These are phyloP conservation scores for Lordiphosa clarofinis DNA, from an alignment of 1,140 invertebrate genomes.

Conservation along the genomic window DNA sequence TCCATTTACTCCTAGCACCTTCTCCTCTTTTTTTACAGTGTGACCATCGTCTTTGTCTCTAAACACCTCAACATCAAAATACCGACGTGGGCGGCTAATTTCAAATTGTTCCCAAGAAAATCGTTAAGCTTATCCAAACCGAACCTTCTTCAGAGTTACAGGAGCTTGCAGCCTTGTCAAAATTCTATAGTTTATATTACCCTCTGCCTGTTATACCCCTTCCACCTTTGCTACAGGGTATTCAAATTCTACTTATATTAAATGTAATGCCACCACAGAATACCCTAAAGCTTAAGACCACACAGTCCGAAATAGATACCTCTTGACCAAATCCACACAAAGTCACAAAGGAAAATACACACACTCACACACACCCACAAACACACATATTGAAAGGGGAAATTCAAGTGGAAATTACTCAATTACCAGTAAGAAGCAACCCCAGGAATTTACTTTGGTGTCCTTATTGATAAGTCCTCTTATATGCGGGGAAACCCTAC, in stretches of 20 bases:
- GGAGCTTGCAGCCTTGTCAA: too few relatives aligned
- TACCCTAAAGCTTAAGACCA: slow-evolving; percentile 10
- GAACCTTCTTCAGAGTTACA: too few relatives aligned
- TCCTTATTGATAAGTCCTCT: slow-evolving; percentile 37
- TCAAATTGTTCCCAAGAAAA: too few relatives aligned
- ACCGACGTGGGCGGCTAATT: too few relatives aligned
- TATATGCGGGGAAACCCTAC: slow-evolving; percentile 56
- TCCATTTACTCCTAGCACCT: too few relatives aligned
- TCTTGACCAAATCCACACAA: slow-evolving; percentile 60
- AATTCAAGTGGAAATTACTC: slow-evolving; percentile 78
- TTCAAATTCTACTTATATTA: slow-evolving; percentile 59
- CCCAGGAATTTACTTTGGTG: slow-evolving; percentile 23
- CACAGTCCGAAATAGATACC: slow-evolving; percentile 50
- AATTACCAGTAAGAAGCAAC: slow-evolving; percentile 49
- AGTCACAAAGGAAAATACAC: slow-evolving; percentile 60
- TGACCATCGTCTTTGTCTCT: too few relatives aligned
- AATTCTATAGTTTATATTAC: too few relatives aligned
- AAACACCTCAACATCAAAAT: too few relatives aligned
- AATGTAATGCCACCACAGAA: slow-evolving; percentile 74
- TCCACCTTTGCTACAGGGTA: too few relatives aligned
- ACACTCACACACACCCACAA: neutral
- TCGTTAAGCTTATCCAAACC: too few relatives aligned
- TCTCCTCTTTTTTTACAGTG: too few relatives aligned
- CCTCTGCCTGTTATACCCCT: too few relatives aligned
- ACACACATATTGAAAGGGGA: slow-evolving; percentile 61